Evolutionary conservation across 2,113 vertebrate genomes (phyloP).

Genomic region (Cygnus buccinator): DNA sequence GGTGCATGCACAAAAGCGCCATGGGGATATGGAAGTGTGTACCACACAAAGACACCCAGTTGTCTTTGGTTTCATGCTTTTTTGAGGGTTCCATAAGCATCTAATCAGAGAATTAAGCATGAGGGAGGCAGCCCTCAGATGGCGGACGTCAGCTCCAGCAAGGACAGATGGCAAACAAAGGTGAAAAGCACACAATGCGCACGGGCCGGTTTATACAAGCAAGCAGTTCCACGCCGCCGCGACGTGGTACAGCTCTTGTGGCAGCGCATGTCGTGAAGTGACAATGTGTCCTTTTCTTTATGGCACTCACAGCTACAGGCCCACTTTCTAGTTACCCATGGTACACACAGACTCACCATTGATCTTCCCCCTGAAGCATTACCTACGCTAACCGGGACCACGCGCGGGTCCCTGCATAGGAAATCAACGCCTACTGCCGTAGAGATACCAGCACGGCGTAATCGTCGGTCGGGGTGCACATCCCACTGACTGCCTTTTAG

Average conservation of each 20-base stretch:
- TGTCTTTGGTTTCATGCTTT: slow-evolving; percentile 67
- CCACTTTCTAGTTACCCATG: neutral
- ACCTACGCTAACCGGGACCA: neutral
- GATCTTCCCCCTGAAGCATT: neutral
- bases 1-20: slow-evolving; percentile 7
- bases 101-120: slow-evolving; percentile 42
- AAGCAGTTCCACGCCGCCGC: neutral
- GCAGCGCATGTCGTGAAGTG: neutral
- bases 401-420: neutral
- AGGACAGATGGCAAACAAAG: slow-evolving; percentile 81
- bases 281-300: neutral
- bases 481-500: neutral
- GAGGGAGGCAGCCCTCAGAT: slow-evolving; percentile 62
- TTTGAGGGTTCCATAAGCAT: slow-evolving; percentile 35
- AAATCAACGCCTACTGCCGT: fast-evolving
- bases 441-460: neutral
- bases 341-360: neutral
- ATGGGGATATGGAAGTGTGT: slow-evolving; percentile 67
- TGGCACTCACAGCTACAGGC: neutral
- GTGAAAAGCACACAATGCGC: slow-evolving; percentile 29
- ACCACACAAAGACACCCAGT: slow-evolving; percentile 76
- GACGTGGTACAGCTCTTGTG: neutral
- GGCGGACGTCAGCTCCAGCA: slow-evolving; percentile 59
- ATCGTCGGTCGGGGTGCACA: neutral
- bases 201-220: neutral